Conservation (phyloP, 2,797 vertebrate species). For the Scolopax bukidnonensis region DNA sequence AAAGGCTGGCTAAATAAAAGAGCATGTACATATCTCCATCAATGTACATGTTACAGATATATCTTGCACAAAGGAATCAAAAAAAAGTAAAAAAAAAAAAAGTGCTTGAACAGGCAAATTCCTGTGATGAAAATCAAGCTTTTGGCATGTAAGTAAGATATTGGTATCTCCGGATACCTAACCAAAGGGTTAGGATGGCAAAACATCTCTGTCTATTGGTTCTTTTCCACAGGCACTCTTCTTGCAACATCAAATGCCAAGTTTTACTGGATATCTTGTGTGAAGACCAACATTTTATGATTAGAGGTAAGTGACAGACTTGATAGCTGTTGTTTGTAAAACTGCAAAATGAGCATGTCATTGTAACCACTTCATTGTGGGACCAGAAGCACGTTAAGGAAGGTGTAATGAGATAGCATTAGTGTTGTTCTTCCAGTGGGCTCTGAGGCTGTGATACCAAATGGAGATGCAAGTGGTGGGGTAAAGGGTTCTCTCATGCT, state of each 20-base stretch:
- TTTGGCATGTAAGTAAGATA: background rate
- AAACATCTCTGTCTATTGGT: background rate
- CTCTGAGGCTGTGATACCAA: background rate
- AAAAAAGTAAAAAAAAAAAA: background rate
- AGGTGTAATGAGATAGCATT: background rate
- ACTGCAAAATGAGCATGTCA: background rate
- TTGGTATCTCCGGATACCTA: background rate
- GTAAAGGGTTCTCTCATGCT: background rate
- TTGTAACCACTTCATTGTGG: fast-evolving
- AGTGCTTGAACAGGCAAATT: background rate
- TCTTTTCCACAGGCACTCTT: background rate
- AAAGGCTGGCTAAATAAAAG: background rate
- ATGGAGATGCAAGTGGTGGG: background rate
- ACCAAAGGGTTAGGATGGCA: background rate
- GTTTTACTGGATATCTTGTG: background rate
- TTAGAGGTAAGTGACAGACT: background rate
- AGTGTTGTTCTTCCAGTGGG: background rate
- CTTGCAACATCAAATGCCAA: background rate
- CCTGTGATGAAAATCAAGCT: background rate
- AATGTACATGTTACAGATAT: background rate
- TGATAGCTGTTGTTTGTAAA: background rate
- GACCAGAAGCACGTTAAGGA: background rate
- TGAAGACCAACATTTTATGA: background rate
- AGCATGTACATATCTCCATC: background rate
- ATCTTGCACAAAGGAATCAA: background rate